Evolutionary conservation across 2,797 vertebrate genomes (phyloP).

Genomic region (Sebastes matsubarae): DNA sequence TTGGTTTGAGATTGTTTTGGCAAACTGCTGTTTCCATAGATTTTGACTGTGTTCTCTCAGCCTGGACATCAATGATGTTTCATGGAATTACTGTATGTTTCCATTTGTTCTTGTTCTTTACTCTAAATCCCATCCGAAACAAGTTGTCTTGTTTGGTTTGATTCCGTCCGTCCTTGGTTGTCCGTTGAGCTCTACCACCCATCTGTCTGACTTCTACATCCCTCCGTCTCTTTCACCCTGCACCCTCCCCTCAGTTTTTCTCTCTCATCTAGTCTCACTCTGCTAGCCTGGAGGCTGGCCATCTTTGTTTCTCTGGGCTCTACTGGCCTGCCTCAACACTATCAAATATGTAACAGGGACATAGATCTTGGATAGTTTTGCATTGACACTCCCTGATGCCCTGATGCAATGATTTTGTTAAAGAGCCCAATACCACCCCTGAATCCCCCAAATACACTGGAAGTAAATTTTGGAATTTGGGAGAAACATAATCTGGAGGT

Average conservation of each 20-base stretch:
- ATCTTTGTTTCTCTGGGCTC: slow-evolving; percentile 36
- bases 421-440: neutral
- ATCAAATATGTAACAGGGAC: slow-evolving; percentile 40
- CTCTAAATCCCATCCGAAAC: no score
- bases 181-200: neutral
- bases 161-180: neutral
- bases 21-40: rapidly evolving
- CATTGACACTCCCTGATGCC: neutral
- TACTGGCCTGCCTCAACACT: slow-evolving; percentile 5
- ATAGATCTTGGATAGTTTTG: neutral
- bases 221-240: neutral
- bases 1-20: neutral
- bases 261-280: neutral
- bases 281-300: slow-evolving; percentile 24
- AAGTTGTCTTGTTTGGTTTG: neutral
- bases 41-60: no score
- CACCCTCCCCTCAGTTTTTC: neutral
- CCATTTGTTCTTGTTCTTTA: no score
- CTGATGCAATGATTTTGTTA: neutral
- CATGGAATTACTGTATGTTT: no score
- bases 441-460: neutral
- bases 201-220: neutral
- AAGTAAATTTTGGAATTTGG: neutral
- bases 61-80: no score
- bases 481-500: neutral